phyloP scores from a whole-genome alignment of 2,888 invertebrate species.

The Physocephala rufipes region DNA sequence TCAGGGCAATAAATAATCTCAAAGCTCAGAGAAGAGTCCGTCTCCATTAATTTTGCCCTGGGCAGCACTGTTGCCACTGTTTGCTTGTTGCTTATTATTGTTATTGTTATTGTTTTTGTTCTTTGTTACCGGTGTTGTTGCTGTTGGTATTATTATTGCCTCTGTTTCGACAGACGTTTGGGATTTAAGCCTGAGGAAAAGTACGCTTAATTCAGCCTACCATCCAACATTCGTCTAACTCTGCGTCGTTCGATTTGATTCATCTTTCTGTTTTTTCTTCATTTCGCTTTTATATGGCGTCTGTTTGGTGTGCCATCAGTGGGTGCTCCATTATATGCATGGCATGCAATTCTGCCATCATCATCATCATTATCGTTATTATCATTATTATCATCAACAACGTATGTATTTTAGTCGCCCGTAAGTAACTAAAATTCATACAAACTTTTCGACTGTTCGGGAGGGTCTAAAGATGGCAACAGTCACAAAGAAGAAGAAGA shows the following conservation, averaged over 20 bases:
- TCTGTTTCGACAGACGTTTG: slow-evolving; percentile 10
- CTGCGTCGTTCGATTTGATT: neutral
- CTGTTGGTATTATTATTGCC: slow-evolving; percentile 4
- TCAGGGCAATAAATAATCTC: slow-evolving; percentile 35
- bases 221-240: slow-evolving; percentile 1
- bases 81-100: neutral
- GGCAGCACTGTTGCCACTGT: neutral
- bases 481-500: neutral
- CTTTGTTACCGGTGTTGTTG: neutral
- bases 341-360: neutral
- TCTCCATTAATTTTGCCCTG: slow-evolving; percentile 28
- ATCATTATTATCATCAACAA: neutral
- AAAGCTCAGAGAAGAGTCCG: slow-evolving; percentile 33
- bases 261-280: neutral
- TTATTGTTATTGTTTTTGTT: slow-evolving; percentile 10
- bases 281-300: neutral
- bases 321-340: neutral
- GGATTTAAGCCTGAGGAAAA: slow-evolving; percentile 15
- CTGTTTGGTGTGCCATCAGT: neutral
- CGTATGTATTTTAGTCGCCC: neutral
- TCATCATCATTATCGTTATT: neutral
- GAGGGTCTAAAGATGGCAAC: neutral
- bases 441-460: slow-evolving; percentile 28
- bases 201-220: slow-evolving; percentile 7
- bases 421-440: slow-evolving; percentile 15